Evolutionary conservation across 2,113 vertebrate genomes (phyloP).

Genomic region (Anser brachyrhynchus): DNA sequence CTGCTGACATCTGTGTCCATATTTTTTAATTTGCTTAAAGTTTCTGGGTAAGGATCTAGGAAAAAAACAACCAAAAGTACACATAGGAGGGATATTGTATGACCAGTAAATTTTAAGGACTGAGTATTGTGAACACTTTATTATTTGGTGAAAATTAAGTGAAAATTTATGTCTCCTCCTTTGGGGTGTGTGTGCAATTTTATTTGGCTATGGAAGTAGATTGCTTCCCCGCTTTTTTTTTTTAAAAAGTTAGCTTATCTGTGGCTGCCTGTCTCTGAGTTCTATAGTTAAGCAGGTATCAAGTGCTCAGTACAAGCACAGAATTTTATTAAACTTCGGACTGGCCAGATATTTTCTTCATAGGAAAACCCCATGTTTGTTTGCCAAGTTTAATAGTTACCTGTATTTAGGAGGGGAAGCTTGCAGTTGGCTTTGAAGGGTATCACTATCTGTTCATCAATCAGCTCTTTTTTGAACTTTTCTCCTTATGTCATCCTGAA

Average conservation of each 20-base stretch:
- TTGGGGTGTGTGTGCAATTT: background rate
- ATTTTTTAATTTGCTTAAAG: background rate
- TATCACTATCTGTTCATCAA: background rate
- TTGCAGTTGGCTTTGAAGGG: background rate
- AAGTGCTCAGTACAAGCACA: background rate
- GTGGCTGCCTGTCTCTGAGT: background rate
- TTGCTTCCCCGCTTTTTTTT: background rate
- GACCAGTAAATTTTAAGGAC: background rate
- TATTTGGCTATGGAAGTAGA: background rate
- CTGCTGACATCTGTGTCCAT: background rate
- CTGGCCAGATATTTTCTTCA: background rate
- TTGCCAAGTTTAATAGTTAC: background rate
- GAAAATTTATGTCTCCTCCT: background rate
- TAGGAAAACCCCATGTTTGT: background rate
- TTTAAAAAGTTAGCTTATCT: background rate
- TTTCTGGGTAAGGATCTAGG: background rate
- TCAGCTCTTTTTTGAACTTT: background rate
- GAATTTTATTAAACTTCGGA: background rate
- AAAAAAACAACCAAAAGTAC: background rate
- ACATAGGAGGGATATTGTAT: background rate
- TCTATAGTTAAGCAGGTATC: background rate
- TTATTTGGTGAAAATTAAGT: background rate
- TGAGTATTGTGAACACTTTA: background rate
- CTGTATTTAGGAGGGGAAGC: background rate
- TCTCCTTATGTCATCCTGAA: background rate